phyloP scores from a whole-genome alignment of 1,140 invertebrate species.

The Caenorhabditis latens region DNA sequence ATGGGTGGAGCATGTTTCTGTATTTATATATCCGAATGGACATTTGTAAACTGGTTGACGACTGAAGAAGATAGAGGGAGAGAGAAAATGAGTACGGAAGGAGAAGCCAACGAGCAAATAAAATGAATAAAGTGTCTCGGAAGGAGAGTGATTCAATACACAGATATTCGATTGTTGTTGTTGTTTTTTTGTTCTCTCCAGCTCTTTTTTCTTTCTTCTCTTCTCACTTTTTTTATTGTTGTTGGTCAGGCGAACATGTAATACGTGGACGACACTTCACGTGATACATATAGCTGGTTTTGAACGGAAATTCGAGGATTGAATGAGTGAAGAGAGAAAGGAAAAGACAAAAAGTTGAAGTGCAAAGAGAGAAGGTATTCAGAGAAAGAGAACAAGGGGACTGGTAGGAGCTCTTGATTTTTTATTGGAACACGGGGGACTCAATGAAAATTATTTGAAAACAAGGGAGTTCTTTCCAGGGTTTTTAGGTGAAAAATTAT shows the following conservation, averaged over 20 bases:
- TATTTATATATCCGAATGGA: constrained; percentile 31
- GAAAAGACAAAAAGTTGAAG: constrained; percentile 1
- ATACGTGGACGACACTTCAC: background rate
- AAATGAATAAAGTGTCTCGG: constrained; percentile 15
- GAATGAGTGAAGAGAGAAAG: background rate
- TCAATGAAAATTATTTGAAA: too few species aligned
- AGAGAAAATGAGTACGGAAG: background rate
- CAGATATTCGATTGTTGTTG: constrained; percentile 3
- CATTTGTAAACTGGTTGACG: background rate
- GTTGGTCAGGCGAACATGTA: constrained; percentile 1
- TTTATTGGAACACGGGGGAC: too few species aligned
- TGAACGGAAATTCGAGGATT: background rate
- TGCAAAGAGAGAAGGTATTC: background rate
- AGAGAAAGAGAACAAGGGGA: too few species aligned
- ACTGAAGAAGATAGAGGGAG: background rate
- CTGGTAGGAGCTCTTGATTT: too few species aligned
- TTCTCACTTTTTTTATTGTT: background rate
- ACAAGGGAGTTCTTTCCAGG: too few species aligned
- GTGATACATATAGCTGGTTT: constrained; percentile 4
- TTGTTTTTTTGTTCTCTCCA: background rate
- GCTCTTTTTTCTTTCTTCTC: background rate
- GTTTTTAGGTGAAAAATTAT: too few species aligned
- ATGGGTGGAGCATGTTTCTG: background rate
- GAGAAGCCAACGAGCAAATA: constrained; percentile 14
- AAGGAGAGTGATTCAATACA: background rate